Evolutionary conservation across 2,797 vertebrate species (phyloP), one percentile per base, ranked within the genome.

Genomic region (Ceryle rudis): DNA sequence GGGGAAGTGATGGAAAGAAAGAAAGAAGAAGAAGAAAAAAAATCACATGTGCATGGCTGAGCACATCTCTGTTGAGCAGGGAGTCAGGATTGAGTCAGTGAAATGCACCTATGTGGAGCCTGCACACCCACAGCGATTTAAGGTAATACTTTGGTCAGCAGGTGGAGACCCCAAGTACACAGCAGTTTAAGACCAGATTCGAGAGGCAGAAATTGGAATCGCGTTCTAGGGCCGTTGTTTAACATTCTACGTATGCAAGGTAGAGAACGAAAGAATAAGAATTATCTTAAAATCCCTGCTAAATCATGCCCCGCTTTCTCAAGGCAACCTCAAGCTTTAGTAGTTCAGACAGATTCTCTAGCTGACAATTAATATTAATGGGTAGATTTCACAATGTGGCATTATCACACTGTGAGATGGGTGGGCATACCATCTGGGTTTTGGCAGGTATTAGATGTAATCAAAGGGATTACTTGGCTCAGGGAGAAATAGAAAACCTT

Each of bases 391-490:
- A 98, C 98, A 98, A 98, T 98, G 98, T 98, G 98, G 98, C 98
- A 99, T 99, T 99, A 99, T 99, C 99, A 99, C 99, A 98, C 98
- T 96, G 97, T 98, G 98, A 98, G 98, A 99, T 99, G 99, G 99
- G 99, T 99, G 98, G 98, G 98, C 99, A 99, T 99, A 99, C 98
- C 98, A 98, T 98, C 98, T 98, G 98, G 98, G 98, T 98, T 98
- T 98, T 98, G 99, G 98, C 98, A 99, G 99, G 99, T 99, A 99
- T 99, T 99, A 99, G 98, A 99, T 99, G 97, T 99, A 99, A 99
- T 99, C 99, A 99, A 98, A 98, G 97, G 99, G 99, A 99, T 99
- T 99, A 99, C 98, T 98, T 98, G 98, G 98, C 98, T 99, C 98
- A 98, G 98, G 97, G 97, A 97, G 98, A 99, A 99, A 99, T 97